phyloP scores from a whole-genome alignment of 2,797 vertebrate species.

The Hemitrygon akajei region DNA sequence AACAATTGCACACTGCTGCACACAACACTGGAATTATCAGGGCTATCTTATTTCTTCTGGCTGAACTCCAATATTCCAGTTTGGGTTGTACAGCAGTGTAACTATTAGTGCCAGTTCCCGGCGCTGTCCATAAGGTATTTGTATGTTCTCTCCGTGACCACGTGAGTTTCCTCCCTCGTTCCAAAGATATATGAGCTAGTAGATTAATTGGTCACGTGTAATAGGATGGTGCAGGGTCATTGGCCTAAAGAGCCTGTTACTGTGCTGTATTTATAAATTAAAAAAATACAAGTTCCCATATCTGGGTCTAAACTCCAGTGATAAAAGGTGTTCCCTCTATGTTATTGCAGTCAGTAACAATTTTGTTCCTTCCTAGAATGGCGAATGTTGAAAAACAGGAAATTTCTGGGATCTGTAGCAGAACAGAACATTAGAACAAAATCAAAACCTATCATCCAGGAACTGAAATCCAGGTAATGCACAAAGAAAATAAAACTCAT shows the following conservation, averaged over 20 bases:
- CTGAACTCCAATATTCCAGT: neutral
- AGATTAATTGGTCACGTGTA: too few relatives aligned
- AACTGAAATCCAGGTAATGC: conserved; percentile 59
- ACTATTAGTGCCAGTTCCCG: too few relatives aligned
- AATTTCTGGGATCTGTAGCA: conserved; percentile 70
- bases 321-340: neutral
- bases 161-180: too few relatives aligned
- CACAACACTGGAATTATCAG: neutral
- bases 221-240: too few relatives aligned
- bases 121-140: too few relatives aligned
- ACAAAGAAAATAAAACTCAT: neutral
- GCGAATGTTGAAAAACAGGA: conserved; percentile 75
- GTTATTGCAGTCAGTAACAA: neutral
- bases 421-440: conserved; percentile 77
- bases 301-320: neutral
- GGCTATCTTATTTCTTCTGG: neutral
- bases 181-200: too few relatives aligned
- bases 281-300: too few relatives aligned
- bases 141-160: too few relatives aligned
- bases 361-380: conserved; percentile 60
- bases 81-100: too few relatives aligned
- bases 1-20: neutral
- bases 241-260: too few relatives aligned
- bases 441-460: conserved; percentile 71
- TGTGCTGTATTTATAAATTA: too few relatives aligned